Evolutionary conservation across 2,888 invertebrate species (phyloP).

Genomic region (Acleris literana): DNA sequence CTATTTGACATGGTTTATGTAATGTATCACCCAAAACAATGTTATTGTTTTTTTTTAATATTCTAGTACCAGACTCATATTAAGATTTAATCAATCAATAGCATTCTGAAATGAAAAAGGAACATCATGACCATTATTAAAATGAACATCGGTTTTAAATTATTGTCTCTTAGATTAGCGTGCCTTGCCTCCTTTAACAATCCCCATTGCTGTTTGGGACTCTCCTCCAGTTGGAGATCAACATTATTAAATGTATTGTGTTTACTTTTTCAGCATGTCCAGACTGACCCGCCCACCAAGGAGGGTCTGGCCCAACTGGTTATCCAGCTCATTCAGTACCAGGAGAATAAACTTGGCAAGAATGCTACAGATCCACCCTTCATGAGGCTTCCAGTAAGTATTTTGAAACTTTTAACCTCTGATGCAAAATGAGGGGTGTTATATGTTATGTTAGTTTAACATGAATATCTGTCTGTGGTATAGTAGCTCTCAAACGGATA

Average conservation of each 20-base stretch:
- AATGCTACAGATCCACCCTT: slow-evolving; percentile 95
- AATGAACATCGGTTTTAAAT: neutral
- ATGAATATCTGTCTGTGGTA: neutral
- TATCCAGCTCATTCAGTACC: slow-evolving; percentile 96
- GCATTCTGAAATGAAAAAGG: neutral
- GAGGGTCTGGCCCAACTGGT: slow-evolving; percentile 93
- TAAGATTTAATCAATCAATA: no score
- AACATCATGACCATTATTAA: neutral
- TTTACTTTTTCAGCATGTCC: slow-evolving; percentile 88
- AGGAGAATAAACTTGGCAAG: slow-evolving; percentile 97
- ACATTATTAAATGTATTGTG: no score
- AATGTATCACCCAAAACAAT: neutral
- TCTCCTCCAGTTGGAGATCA: no score
- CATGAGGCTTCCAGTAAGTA: slow-evolving; percentile 92
- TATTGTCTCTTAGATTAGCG: no score
- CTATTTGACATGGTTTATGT: no score
- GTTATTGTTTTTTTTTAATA: neutral
- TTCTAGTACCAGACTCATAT: no score
- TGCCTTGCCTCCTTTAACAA: no score
- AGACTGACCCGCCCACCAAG: slow-evolving; percentile 97
- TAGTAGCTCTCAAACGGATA: no score
- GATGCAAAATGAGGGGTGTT: slow-evolving; percentile 27
- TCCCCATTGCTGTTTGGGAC: no score
- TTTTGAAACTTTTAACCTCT: slow-evolving; percentile 3
- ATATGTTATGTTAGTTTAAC: slow-evolving; percentile 2